Evolutionary conservation across 2,888 invertebrate species (phyloP).

Genomic region (Tricholauxania praeusta): DNA sequence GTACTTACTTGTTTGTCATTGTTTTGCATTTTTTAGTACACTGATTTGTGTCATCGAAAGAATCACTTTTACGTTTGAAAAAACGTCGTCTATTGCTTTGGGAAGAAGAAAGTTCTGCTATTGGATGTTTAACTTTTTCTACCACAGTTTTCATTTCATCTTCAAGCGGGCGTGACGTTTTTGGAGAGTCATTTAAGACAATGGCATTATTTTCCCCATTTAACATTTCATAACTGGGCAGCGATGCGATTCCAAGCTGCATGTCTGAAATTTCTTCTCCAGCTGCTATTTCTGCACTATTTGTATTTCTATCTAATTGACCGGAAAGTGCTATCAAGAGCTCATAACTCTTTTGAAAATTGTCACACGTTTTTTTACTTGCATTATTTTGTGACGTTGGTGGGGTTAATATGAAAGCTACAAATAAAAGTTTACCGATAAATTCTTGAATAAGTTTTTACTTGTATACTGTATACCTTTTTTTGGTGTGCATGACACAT

Average conservation of each 20-base stretch:
- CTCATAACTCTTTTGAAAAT: conserved; percentile 19
- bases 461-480: no score
- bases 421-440: no score
- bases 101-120: background rate
- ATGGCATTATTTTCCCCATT: background rate
- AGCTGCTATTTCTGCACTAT: background rate
- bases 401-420: no score
- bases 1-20: background rate
- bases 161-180: background rate
- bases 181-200: conserved; percentile 6
- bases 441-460: no score
- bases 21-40: conserved; percentile 16
- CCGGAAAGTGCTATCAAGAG: conserved; percentile 16
- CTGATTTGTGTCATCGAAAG: background rate
- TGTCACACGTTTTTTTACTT: background rate
- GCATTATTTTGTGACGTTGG: no score
- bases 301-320: background rate
- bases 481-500: no score
- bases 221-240: background rate
- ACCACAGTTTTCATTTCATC: background rate
- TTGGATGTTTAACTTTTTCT: conserved; percentile 2
- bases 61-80: background rate
- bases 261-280: background rate
- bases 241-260: conserved; percentile 12
- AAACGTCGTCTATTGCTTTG: conserved; percentile 2